Evolutionary conservation across 2,113 vertebrate species (phyloP).

Genomic region (Baryphthengus martii): DNA sequence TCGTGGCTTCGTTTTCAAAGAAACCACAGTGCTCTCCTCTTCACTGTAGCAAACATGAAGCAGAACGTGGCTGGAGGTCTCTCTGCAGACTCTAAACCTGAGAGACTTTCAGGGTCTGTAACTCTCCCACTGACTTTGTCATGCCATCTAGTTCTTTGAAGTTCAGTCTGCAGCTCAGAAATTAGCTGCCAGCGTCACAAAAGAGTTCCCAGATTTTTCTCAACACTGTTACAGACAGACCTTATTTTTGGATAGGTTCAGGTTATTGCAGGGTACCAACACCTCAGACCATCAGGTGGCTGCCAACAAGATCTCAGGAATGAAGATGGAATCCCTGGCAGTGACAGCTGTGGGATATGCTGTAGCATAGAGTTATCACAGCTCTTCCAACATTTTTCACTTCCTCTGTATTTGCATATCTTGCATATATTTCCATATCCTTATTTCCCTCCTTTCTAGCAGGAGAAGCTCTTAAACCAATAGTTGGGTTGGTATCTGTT

Average conservation of each 20-base stretch:
- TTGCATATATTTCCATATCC: background rate
- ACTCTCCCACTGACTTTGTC: background rate
- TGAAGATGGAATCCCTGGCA: background rate
- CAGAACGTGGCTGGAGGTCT: background rate
- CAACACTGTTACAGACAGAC: background rate
- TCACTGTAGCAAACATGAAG: rapidly evolving
- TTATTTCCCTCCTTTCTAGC: background rate
- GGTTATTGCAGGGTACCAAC: background rate
- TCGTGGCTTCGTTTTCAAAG: background rate
- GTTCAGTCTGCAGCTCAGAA: background rate
- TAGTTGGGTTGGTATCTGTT: background rate
- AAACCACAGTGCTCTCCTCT: background rate
- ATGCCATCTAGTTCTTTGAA: background rate
- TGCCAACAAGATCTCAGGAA: background rate
- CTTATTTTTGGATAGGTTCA: background rate
- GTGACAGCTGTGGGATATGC: background rate
- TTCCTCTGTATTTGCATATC: background rate
- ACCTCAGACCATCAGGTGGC: background rate
- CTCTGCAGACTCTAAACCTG: background rate
- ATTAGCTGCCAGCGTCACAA: background rate
- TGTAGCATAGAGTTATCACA: background rate
- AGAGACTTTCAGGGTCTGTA: background rate
- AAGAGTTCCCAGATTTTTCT: background rate
- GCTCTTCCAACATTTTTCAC: background rate
- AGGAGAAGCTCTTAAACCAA: background rate